These are phyloP conservation scores for Archivesica marissinica DNA, from an alignment of 1,140 invertebrate genomes.

Conservation along the genomic window DNA sequence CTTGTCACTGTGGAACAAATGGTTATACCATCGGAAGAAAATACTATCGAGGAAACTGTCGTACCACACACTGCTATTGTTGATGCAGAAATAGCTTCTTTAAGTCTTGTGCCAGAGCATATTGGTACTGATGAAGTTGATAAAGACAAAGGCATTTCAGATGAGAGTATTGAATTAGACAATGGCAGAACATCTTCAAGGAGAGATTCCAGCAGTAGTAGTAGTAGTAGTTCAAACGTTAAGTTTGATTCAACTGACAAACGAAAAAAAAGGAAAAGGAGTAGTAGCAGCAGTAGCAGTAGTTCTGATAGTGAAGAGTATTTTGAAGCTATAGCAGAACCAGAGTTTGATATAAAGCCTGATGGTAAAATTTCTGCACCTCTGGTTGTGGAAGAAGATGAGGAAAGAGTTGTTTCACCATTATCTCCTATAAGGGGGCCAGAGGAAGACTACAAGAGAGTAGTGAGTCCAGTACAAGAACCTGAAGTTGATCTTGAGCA, in stretches of 20 bases:
- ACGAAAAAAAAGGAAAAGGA: neutral
- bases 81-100: neutral
- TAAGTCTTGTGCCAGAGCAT: neutral
- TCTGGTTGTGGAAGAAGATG: constrained; percentile 39
- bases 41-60: neutral
- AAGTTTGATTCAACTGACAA: neutral
- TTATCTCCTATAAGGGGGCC: constrained; percentile 42
- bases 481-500: constrained; percentile 49
- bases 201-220: neutral
- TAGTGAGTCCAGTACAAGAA: constrained; percentile 39
- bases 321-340: constrained; percentile 23
- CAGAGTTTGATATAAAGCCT: neutral
- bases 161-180: neutral
- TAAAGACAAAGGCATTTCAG: neutral
- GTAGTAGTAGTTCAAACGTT: constrained; percentile 12
- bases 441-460: constrained; percentile 30
- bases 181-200: neutral
- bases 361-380: neutral
- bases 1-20: constrained; percentile 3
- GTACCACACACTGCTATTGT: neutral
- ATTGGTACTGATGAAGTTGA: neutral
- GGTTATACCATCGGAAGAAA: neutral
- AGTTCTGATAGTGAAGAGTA: neutral
- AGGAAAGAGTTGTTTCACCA: constrained; percentile 47
- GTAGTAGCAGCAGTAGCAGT: neutral